phyloP scores from a whole-genome alignment of 2,888 invertebrate species.

The Dorcus parallelipipedus region DNA sequence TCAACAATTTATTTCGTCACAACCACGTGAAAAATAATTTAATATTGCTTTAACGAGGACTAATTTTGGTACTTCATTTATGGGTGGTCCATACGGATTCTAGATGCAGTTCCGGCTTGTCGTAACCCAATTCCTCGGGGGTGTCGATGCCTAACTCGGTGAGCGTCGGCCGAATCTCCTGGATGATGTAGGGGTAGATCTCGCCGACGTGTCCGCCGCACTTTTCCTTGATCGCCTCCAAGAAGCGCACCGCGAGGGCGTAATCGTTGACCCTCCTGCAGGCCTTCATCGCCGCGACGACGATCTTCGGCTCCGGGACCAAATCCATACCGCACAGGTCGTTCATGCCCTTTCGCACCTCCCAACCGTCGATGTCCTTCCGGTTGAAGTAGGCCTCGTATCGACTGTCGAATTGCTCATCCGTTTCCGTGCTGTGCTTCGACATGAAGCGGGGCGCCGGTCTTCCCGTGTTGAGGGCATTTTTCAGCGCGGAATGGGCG shows the following conservation, averaged over 20 bases:
- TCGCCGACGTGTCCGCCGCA: slow-evolving; percentile 71
- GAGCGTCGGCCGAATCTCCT: slow-evolving; percentile 89
- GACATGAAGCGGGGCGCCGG: slow-evolving; percentile 40
- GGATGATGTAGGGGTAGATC: slow-evolving; percentile 83
- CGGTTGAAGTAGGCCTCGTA: slow-evolving; percentile 83
- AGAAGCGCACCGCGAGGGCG: slow-evolving; percentile 85
- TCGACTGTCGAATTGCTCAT: slow-evolving; percentile 81
- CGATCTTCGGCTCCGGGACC: slow-evolving; percentile 88
- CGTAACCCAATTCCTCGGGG: slow-evolving; percentile 93
- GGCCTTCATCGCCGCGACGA: slow-evolving; percentile 82
- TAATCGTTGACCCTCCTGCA: slow-evolving; percentile 93
- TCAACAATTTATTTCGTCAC: background rate
- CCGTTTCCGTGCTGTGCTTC: slow-evolving; percentile 61
- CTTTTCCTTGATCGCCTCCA: slow-evolving; percentile 90
- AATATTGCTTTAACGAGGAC: background rate
- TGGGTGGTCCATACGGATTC: slow-evolving; percentile 49
- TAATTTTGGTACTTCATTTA: slow-evolving; percentile 58
- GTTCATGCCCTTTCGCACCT: slow-evolving; percentile 87
- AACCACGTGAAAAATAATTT: too few relatives aligned
- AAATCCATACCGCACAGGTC: slow-evolving; percentile 86
- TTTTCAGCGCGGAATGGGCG: slow-evolving; percentile 44
- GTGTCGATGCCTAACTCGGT: slow-evolving; percentile 91
- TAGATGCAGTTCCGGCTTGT: slow-evolving; percentile 92
- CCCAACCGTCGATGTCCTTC: slow-evolving; percentile 90
- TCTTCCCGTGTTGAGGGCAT: slow-evolving; percentile 32